Conservation (phyloP, 2,113 vertebrate genomes). For the Chitala chitala region DNA sequence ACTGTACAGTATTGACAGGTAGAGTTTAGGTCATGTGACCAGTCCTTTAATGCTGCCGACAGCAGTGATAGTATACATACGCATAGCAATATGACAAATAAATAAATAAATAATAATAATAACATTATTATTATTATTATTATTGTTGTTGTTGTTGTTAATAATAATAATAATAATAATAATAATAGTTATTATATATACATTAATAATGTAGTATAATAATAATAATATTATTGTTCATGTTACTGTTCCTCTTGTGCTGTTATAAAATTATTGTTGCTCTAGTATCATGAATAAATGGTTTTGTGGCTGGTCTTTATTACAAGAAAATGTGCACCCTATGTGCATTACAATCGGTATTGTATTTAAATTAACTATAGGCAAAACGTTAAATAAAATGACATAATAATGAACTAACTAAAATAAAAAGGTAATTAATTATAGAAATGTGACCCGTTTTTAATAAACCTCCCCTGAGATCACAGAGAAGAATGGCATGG, state of each 20-base stretch:
- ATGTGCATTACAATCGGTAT: background rate
- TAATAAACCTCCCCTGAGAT: background rate
- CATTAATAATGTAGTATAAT: background rate
- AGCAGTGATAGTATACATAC: no score
- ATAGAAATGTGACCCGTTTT: background rate
- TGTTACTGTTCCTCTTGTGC: no score
- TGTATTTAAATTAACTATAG: background rate
- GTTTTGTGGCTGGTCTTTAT: no score
- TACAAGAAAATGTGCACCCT: no score
- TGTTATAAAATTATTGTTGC: background rate
- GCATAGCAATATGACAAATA: background rate
- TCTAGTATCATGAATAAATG: background rate
- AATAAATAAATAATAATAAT: background rate
- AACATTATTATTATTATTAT: background rate
- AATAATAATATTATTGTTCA: background rate
- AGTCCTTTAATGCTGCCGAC: background rate
- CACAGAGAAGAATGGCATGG: background rate
- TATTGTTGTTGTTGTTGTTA: no score
- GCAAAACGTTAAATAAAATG: background rate
- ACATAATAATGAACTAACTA: no score
- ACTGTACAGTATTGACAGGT: background rate
- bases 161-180: no score
- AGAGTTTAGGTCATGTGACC: background rate
- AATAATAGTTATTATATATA: background rate
- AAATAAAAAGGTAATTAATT: slow-evolving; percentile 12